A percentile compares a stretch with the other conserved stretches of the same genome.
phyloP scores from a whole-genome alignment of 2,113 vertebrate species.

The Eudyptes chrysolophus region DNA sequence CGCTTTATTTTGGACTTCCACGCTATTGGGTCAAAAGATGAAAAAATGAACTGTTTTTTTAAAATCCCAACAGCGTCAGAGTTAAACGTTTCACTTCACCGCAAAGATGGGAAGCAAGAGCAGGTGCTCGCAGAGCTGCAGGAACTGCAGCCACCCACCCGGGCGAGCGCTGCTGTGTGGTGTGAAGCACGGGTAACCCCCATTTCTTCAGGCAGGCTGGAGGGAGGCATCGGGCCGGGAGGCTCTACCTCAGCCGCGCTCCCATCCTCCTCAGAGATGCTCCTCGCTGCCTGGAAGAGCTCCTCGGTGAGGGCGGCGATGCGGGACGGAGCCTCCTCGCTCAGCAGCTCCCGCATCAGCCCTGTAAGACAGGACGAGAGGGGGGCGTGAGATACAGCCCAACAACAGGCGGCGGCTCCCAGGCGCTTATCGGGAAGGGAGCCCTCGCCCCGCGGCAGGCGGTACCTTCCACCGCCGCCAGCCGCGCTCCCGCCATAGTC shows the following conservation, averaged over 20 bases:
- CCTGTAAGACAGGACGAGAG: constrained; percentile 59
- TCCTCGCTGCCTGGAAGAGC: constrained; percentile 75
- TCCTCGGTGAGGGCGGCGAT: constrained; percentile 75
- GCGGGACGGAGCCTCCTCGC: constrained; percentile 37
- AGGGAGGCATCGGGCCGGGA: background rate
- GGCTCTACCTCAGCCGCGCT: constrained; percentile 28
- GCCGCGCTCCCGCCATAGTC: background rate
- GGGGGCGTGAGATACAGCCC: accelerated
- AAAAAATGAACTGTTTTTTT: accelerated
- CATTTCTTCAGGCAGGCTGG: accelerated
- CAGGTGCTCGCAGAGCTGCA: background rate
- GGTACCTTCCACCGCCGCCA: background rate
- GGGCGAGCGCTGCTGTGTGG: background rate
- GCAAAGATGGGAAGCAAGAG: background rate
- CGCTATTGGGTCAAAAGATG: accelerated
- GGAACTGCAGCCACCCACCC: background rate
- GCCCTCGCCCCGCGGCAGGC: background rate
- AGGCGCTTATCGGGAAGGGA: accelerated
- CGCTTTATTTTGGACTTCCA: background rate
- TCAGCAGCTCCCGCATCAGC: constrained; percentile 72
- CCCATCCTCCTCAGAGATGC: constrained; percentile 15
- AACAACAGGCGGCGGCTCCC: accelerated
- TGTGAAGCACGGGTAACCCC: accelerated
- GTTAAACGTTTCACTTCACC: accelerated
- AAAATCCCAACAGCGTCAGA: accelerated